Percentiles rank a stretch among this genome's conserved stretches.
phyloP scores from a whole-genome alignment of 2,888 invertebrate species.

The Coleophora deauratella region DNA sequence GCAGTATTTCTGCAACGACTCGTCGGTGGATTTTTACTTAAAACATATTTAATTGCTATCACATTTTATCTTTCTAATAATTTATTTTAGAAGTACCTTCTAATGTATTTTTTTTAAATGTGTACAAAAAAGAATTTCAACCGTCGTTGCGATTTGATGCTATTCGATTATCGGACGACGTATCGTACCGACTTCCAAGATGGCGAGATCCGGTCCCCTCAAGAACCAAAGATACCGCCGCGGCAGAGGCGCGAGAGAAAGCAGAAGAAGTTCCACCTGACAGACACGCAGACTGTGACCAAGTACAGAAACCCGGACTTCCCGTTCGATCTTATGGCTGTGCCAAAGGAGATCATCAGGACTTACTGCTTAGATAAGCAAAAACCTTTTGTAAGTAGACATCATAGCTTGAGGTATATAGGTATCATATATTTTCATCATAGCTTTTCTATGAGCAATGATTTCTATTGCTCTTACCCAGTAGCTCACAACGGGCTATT shows the following conservation, averaged over 20 bases:
- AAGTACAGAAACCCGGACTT: slow-evolving; percentile 24
- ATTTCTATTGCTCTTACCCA: too few species aligned
- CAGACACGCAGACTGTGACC: slow-evolving; percentile 26
- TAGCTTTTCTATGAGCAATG: too few species aligned
- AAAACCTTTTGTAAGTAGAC: slow-evolving; percentile 20
- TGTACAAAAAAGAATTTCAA: too few species aligned
- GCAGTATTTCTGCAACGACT: too few species aligned
- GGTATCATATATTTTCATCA: too few species aligned
- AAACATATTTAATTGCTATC: too few species aligned
- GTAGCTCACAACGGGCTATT: too few species aligned
- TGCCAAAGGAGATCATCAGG: slow-evolving; percentile 23
- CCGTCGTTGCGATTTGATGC: slow-evolving; percentile 20
- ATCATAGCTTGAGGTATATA: too few species aligned
- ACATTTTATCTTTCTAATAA: too few species aligned
- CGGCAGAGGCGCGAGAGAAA: slow-evolving; percentile 14
- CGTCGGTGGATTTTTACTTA: too few species aligned
- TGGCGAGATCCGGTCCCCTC: slow-evolving; percentile 10
- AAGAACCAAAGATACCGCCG: slow-evolving; percentile 19
- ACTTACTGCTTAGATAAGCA: slow-evolving; percentile 26
- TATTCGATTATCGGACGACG: slow-evolving; percentile 28
- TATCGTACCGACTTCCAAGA: slow-evolving; percentile 19
- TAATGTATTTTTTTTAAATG: too few species aligned
- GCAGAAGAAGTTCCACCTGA: slow-evolving; percentile 19
- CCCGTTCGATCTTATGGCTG: slow-evolving; percentile 23
- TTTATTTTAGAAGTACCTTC: slow-evolving; percentile 5